phyloP scores from a whole-genome alignment of 2,797 vertebrate genomes.

The Melanotaenia trifasciata region DNA sequence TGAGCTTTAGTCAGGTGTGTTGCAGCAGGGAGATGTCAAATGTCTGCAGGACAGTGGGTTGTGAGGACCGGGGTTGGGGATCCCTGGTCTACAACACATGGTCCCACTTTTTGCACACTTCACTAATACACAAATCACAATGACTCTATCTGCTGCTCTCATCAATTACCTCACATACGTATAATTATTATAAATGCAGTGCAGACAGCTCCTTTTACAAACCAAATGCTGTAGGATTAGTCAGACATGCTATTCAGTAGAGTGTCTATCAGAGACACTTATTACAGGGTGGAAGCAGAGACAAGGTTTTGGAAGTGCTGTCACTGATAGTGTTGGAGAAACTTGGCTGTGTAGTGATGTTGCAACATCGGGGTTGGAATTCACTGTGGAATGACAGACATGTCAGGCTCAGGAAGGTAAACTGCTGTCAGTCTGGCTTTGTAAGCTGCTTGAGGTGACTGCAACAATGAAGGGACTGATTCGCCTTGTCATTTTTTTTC shows the following conservation, averaged over 20 bases:
- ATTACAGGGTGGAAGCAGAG: constrained; percentile 48
- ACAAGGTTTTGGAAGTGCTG: constrained; percentile 30
- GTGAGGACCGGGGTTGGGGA: too few species aligned
- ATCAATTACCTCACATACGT: constrained; percentile 50
- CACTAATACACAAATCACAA: constrained; percentile 10
- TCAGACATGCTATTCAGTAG: constrained; percentile 44
- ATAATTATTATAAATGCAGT: constrained; percentile 40
- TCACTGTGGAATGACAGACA: constrained; percentile 39
- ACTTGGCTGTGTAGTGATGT: constrained; percentile 5
- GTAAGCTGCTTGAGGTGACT: constrained; percentile 41
- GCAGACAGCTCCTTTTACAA: constrained; percentile 61
- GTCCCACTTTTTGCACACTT: background rate
- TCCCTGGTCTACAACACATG: background rate
- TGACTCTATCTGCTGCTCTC: constrained; percentile 22
- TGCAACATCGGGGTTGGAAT: constrained; percentile 44
- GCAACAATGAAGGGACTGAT: constrained; percentile 39
- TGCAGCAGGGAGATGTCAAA: too few species aligned
- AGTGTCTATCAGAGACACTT: constrained; percentile 53
- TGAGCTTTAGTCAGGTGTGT: too few species aligned
- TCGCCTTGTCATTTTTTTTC: constrained; percentile 35
- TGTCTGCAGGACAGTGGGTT: too few species aligned
- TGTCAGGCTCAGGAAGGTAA: constrained; percentile 48
- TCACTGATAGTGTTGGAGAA: constrained; percentile 44
- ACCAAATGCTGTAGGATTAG: constrained; percentile 46
- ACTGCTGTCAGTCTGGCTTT: constrained; percentile 56